Evolutionary conservation across 2,797 vertebrate genomes (phyloP), one percentile per base, ranked within the genome.

Genomic region (Schizothorax lantsangensis): DNA sequence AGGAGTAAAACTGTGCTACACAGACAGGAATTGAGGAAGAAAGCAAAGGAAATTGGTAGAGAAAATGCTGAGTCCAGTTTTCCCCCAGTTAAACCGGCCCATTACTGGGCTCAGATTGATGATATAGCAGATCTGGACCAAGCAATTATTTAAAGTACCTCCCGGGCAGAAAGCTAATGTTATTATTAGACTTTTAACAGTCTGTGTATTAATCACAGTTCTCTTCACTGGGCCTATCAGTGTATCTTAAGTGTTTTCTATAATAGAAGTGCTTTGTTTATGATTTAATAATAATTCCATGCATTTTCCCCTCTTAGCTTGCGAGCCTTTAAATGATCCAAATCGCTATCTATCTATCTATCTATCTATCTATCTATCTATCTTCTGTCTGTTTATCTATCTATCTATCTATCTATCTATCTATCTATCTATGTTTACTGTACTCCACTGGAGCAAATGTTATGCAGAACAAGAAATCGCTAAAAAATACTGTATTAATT

Each of bases 131-230:
- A 95, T 97, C 96, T 92, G 91, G 94, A 92, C 93, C 93, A 96
- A 94, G 94, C 96, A 97, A 97, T 99, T 97, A 98, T 96, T 97
- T 97, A 97, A 97, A 98, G 97, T 95, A 96, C 96, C 93, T 95
- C 62, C 89, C 91, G 93, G 95, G 93, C 95, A 96, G 91, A 87
- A 93, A 94, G 92, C 94, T 96, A 96, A 96, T 95, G 93, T 94
- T 93, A 93, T 95, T 96, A 95, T 94, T 94, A 93, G 93, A 92
- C 93, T 94, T 95, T 88, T 75, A 86, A 74, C 84, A 81, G 79
- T 75, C 45, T 49, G 59, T 84, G 73, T 84, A 84, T 77, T 84
- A 84, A 77, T 77, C 73, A 77, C 52, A 83, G 54, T 47, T 74
- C n/a, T 77, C 73, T 62, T 40, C 5, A 17, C 21, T 38, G 83